Evolutionary conservation across 2,113 vertebrate genomes (phyloP).

Genomic region (Condylura cristata): DNA sequence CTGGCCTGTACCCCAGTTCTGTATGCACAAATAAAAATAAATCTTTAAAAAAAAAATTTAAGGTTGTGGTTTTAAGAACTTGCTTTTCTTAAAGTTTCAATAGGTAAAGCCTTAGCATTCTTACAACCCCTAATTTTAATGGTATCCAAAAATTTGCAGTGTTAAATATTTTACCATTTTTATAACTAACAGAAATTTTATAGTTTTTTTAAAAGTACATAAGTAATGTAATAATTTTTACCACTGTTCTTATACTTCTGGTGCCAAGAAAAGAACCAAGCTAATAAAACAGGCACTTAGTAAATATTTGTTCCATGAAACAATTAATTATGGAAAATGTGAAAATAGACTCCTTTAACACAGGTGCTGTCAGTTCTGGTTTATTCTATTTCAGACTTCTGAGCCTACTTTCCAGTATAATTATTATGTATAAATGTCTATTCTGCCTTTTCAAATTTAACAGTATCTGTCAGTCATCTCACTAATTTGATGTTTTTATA

Average conservation of each 20-base stretch:
- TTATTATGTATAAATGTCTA: neutral
- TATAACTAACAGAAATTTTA: neutral
- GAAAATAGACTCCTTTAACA: neutral
- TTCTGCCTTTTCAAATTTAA: neutral
- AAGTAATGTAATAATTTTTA: neutral
- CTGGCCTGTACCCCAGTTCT: no score
- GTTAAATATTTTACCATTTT: constrained; percentile 9
- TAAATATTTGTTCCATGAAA: neutral
- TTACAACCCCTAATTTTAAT: constrained; percentile 37
- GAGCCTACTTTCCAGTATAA: neutral
- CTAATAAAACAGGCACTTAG: neutral
- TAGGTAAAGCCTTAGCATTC: constrained; percentile 37
- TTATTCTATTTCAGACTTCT: neutral
- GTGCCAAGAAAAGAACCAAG: neutral
- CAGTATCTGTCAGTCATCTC: neutral
- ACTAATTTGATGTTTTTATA: constrained; percentile 20
- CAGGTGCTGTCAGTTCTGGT: neutral
- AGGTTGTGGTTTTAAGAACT: neutral
- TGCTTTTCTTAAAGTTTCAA: neutral
- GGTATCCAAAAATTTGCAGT: neutral
- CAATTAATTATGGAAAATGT: constrained; percentile 30
- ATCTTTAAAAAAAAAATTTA: constrained; percentile 53
- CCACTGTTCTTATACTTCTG: neutral
- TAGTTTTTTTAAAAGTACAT: neutral
- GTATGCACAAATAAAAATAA: no score